phyloP scores from a whole-genome alignment of 2,888 invertebrate genomes.

The Drosophila antonietae region DNA sequence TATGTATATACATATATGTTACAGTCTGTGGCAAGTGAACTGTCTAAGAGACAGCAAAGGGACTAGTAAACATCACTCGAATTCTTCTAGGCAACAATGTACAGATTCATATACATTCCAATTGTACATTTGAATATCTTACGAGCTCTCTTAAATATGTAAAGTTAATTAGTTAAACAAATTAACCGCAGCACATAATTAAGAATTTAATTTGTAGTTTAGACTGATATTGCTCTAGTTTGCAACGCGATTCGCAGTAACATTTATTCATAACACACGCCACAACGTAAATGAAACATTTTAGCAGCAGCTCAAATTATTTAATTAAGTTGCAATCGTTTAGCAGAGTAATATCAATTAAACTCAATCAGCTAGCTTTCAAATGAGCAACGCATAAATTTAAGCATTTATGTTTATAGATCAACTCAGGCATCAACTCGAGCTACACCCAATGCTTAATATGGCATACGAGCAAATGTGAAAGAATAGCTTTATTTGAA shows the following conservation, averaged over 20 bases:
- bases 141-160: not conserved
- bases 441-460: not conserved
- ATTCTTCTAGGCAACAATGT: not conserved
- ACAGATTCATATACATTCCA: too few relatives aligned
- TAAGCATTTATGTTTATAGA: conserved; percentile 17
- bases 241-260: conserved; percentile 1
- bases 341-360: conserved; percentile 11
- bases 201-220: not conserved
- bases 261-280: not conserved
- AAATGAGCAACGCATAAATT: conserved; percentile 13
- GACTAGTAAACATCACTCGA: too few relatives aligned
- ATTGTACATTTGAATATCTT: not conserved
- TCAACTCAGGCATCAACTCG: conserved; percentile 7
- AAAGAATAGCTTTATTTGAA: not conserved
- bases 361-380: conserved; percentile 11
- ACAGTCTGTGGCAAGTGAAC: not conserved
- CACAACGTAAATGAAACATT: not conserved
- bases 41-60: too few relatives aligned
- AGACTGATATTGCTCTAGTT: not conserved
- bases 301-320: not conserved
- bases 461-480: not conserved
- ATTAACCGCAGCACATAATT: not conserved
- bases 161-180: not conserved
- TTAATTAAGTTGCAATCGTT: conserved; percentile 7
- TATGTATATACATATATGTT: not conserved